Evolutionary conservation across 2,888 invertebrate genomes (phyloP).

Genomic region (Rhagonycha fulva): DNA sequence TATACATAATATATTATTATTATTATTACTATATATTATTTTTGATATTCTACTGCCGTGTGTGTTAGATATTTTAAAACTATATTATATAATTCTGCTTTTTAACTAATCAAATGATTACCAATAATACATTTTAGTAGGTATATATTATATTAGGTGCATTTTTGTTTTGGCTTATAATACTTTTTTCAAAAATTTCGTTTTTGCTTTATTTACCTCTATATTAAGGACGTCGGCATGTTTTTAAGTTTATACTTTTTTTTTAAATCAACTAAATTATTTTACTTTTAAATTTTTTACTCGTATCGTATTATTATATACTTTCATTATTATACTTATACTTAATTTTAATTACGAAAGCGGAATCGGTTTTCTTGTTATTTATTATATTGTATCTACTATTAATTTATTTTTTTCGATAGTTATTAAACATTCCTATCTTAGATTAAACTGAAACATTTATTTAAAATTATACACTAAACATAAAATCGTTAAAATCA

Average conservation of each 20-base stretch:
- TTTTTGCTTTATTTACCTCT: slow-evolving; percentile 14
- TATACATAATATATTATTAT: no score
- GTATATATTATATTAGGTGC: slow-evolving; percentile 28
- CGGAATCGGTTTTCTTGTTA: slow-evolving; percentile 15
- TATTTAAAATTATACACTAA: slow-evolving; percentile 51
- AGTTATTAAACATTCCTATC: slow-evolving; percentile 40
- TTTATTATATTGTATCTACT: slow-evolving; percentile 5
- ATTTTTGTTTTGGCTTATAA: slow-evolving; percentile 25
- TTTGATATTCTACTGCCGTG: slow-evolving; percentile 49
- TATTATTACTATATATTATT: slow-evolving; percentile 25
- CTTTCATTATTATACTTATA: not conserved
- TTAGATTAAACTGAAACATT: slow-evolving; percentile 49
- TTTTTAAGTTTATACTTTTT: not conserved
- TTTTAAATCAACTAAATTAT: not conserved
- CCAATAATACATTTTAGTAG: slow-evolving; percentile 27
- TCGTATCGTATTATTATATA: not conserved
- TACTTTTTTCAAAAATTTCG: slow-evolving; percentile 13
- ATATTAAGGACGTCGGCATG: slow-evolving; percentile 15
- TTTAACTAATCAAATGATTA: slow-evolving; percentile 39
- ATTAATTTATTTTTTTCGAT: slow-evolving; percentile 26
- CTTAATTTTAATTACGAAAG: slow-evolving; percentile 1
- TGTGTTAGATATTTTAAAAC: slow-evolving; percentile 51
- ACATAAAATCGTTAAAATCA: slow-evolving; percentile 48
- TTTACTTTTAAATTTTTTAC: not conserved
- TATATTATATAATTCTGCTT: slow-evolving; percentile 41